Percentiles rank a stretch among this genome's conserved stretches.
These are phyloP conservation scores for Lepilemur septentrionalis DNA, from an alignment of 2,797 vertebrate genomes.

Conservation along the genomic window DNA sequence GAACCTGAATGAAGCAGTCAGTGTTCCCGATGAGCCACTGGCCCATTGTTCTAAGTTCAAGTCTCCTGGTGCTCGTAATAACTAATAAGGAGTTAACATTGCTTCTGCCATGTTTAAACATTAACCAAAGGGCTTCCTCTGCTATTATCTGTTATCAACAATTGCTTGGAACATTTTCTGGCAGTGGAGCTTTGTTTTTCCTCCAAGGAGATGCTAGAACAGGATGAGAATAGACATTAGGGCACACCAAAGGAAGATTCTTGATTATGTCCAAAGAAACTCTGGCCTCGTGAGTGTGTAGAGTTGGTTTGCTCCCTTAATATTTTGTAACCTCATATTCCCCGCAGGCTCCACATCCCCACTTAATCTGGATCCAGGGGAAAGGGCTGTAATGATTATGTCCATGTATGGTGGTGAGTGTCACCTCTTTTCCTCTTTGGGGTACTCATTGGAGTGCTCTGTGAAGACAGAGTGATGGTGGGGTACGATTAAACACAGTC, in stretches of 20 bases:
- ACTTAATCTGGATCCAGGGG: background rate
- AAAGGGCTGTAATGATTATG: background rate
- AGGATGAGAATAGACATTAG: slow-evolving; percentile 59
- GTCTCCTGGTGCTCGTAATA: background rate
- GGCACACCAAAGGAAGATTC: slow-evolving; percentile 57
- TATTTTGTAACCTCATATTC: slow-evolving; percentile 14
- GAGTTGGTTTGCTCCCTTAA: background rate
- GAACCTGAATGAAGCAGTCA: background rate
- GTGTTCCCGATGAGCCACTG: background rate
- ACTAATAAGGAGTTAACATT: slow-evolving; percentile 51
- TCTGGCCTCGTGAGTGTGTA: background rate
- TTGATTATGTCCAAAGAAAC: slow-evolving; percentile 54
- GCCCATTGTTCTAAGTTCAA: background rate
- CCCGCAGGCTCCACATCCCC: background rate
- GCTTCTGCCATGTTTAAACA: slow-evolving; percentile 52
- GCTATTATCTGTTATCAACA: slow-evolving; percentile 54
- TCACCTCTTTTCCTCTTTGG: slow-evolving; percentile 21
- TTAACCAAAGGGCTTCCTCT: slow-evolving; percentile 70
- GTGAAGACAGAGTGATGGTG: background rate
- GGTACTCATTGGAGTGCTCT: background rate
- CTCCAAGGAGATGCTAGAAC: slow-evolving; percentile 60
- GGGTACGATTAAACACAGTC: background rate
- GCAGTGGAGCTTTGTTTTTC: slow-evolving; percentile 64
- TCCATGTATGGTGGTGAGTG: background rate
- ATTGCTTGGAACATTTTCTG: slow-evolving; percentile 56